Percentiles rank a stretch among this genome's conserved stretches.
These are phyloP conservation scores for Anhinga rufa DNA, from an alignment of 2,113 vertebrate species.

Conservation along the genomic window DNA sequence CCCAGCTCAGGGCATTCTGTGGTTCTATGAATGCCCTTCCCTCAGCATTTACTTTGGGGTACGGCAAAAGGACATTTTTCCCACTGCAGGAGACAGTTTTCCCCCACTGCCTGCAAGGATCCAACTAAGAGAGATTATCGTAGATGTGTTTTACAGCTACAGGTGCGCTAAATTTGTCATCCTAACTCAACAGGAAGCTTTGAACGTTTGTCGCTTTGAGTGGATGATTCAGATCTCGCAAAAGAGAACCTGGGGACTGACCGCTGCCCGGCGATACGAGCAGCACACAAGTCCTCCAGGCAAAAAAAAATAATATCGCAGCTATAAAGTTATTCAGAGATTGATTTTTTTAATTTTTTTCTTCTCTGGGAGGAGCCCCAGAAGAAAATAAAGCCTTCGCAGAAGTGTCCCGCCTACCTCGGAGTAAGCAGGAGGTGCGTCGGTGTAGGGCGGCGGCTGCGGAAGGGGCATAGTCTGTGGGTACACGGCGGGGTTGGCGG, in stretches of 20 bases:
- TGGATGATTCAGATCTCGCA: too few species aligned
- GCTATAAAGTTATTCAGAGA: too few species aligned
- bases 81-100: neutral
- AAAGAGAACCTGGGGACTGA: neutral
- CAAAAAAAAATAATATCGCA: too few species aligned
- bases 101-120: neutral
- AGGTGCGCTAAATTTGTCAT: neutral
- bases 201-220: neutral
- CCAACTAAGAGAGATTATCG: accelerated
- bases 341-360: neutral
- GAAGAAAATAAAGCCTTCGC: accelerated
- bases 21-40: neutral
- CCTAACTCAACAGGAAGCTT: too few species aligned
- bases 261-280: neutral
- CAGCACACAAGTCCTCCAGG: neutral
- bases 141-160: neutral
- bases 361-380: too few species aligned
- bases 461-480: conserved; percentile 86
- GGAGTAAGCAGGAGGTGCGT: conserved; percentile 90
- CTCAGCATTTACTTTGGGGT: accelerated
- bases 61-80: neutral
- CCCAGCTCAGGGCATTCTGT: too few species aligned
- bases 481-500: conserved; percentile 82
- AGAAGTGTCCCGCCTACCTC: conserved; percentile 70
- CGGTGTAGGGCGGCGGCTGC: conserved; percentile 89